phyloP scores from a whole-genome alignment of 2,888 invertebrate genomes.

The Drosophila neonasuta region DNA sequence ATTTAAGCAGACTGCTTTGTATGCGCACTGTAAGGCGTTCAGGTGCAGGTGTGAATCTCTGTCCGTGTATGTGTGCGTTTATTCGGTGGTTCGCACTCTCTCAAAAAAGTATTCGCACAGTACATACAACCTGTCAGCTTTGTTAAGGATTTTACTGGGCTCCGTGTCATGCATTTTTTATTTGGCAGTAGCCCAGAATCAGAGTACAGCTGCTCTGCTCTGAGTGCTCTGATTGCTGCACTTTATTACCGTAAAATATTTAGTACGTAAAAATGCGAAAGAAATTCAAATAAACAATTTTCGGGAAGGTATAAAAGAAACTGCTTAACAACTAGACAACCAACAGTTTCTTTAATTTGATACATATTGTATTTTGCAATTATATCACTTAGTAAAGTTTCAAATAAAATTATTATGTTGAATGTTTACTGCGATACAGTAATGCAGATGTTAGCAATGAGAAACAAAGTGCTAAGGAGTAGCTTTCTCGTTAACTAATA shows the following conservation, averaged over 20 bases:
- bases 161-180: constrained; percentile 55
- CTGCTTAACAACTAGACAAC: not conserved
- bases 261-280: constrained; percentile 30
- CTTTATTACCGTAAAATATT: constrained; percentile 59
- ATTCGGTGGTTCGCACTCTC: constrained; percentile 31
- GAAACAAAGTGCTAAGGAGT: no score
- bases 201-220: not conserved
- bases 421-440: no score
- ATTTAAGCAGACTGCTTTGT: constrained; percentile 52
- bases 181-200: constrained; percentile 13
- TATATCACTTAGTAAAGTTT: no score
- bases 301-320: not conserved
- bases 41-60: constrained; percentile 13
- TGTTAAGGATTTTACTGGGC: constrained; percentile 47
- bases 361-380: no score
- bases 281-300: not conserved
- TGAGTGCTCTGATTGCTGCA: constrained; percentile 50
- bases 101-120: constrained; percentile 25
- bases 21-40: constrained; percentile 24
- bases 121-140: constrained; percentile 60
- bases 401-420: no score
- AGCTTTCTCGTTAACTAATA: no score
- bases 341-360: not conserved
- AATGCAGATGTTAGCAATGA: no score
- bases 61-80: constrained; percentile 13